Conservation (phyloP, 2,888 invertebrate genomes). For the Ernsta delagoae region DNA sequence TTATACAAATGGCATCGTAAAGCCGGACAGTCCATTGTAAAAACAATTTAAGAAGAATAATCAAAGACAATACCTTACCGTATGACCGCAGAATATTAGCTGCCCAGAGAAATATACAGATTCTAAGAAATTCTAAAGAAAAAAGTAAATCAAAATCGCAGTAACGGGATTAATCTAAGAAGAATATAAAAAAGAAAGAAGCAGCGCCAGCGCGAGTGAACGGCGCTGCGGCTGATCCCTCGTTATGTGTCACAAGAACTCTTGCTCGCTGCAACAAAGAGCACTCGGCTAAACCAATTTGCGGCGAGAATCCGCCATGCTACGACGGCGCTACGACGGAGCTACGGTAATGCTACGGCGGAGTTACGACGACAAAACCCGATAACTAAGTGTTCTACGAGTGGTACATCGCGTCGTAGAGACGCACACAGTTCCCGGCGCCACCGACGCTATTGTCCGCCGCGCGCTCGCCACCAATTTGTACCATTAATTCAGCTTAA, state of each 20-base stretch:
- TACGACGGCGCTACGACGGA: neutral
- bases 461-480: conserved; percentile 15
- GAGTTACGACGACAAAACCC: neutral
- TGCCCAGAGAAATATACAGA: too few relatives aligned
- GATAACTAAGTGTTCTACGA: conserved; percentile 4
- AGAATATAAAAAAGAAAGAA: too few relatives aligned
- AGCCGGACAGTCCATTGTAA: conserved; percentile 4
- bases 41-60: neutral
- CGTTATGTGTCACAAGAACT: neutral
- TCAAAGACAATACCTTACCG: too few relatives aligned
- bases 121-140: too few relatives aligned
- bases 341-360: neutral
- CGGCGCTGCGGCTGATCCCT: too few relatives aligned
- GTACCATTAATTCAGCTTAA: conserved; percentile 19
- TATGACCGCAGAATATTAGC: too few relatives aligned
- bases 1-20: conserved; percentile 16
- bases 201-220: too few relatives aligned
- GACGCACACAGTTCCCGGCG: conserved; percentile 1
- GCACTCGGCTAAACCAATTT: neutral
- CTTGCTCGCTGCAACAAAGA: neutral
- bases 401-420: neutral
- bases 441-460: neutral
- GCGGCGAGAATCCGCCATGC: neutral
- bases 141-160: neutral
- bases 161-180: neutral